Percentiles rank a stretch among this genome's conserved stretches.
Conservation (phyloP, 1,140 invertebrate species). For the Harlomillsia oculata region DNA sequence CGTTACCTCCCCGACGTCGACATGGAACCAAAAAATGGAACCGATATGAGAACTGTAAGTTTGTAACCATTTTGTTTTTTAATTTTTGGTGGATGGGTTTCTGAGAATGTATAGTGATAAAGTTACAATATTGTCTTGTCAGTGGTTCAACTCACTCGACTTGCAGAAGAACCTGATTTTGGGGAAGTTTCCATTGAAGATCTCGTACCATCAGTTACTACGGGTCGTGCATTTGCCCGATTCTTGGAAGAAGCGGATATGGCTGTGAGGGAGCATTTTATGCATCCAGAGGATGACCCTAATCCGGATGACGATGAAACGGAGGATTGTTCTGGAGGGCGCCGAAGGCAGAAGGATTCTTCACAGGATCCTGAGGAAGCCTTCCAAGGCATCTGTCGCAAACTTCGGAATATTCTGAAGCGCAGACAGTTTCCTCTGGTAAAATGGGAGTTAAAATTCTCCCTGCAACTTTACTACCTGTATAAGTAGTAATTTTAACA, state of each 20-base stretch:
- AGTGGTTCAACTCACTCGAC: conserved; percentile 5
- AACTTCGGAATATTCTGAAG: conserved; percentile 17
- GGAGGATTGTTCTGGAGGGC: background rate
- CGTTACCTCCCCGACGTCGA: background rate
- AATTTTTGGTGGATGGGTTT: background rate
- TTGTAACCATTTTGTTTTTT: background rate
- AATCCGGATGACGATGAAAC: background rate
- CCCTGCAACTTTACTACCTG: background rate
- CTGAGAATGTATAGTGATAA: background rate
- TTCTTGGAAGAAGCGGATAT: conserved; percentile 5
- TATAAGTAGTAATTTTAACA: background rate
- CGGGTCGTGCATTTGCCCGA: conserved; percentile 5
- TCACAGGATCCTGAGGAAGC: conserved; percentile 12
- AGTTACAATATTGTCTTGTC: background rate
- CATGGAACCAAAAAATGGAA: conserved; percentile 17
- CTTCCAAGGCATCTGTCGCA: conserved; percentile 22
- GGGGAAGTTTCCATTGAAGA: conserved; percentile 28
- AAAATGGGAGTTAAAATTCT: background rate
- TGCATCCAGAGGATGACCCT: background rate
- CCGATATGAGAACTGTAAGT: conserved; percentile 26
- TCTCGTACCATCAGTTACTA: background rate
- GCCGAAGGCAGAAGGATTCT: background rate
- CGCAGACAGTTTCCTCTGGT: conserved; percentile 26
- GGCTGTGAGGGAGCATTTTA: conserved; percentile 6
- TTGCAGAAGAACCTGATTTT: conserved; percentile 14